Evolutionary conservation across 2,113 vertebrate species (phyloP).

Genomic region (Cichladusa arquata): DNA sequence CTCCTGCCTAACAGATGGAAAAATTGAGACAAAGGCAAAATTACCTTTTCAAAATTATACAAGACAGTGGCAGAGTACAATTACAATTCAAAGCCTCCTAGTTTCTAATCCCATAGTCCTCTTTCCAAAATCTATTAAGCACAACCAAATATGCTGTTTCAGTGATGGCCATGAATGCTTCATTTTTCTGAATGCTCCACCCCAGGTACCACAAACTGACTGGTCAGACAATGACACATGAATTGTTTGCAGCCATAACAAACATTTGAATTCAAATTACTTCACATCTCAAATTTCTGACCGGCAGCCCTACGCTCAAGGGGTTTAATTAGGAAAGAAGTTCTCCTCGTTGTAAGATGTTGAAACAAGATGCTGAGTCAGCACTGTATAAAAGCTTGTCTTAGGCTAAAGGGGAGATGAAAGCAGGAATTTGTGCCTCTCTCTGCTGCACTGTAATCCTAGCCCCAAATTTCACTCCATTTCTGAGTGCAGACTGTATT

Average conservation of each 20-base stretch:
- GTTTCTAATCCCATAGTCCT: slow-evolving; percentile 5
- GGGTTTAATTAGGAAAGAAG: neutral
- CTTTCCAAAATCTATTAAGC: neutral
- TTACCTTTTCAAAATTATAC: neutral
- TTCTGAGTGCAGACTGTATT: accelerated
- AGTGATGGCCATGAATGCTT: neutral
- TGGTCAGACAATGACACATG: neutral
- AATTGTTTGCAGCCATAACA: neutral
- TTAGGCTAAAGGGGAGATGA: neutral
- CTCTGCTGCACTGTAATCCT: neutral
- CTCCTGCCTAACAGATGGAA: neutral
- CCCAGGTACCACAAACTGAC: neutral
- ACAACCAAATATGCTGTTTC: neutral
- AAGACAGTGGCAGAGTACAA: neutral
- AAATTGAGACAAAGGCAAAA: slow-evolving; percentile 3
- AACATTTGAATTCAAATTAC: neutral
- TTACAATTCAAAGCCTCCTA: neutral
- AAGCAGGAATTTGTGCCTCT: neutral
- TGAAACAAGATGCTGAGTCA: neutral
- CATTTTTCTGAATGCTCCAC: neutral
- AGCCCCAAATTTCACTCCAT: neutral
- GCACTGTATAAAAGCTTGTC: neutral
- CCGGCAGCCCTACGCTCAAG: neutral
- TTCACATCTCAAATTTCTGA: neutral
- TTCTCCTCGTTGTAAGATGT: neutral